Evolutionary conservation across 2,888 invertebrate genomes (phyloP), one percentile per base, ranked within the genome.

Genomic region (Caenorhabditis sp.): DNA sequence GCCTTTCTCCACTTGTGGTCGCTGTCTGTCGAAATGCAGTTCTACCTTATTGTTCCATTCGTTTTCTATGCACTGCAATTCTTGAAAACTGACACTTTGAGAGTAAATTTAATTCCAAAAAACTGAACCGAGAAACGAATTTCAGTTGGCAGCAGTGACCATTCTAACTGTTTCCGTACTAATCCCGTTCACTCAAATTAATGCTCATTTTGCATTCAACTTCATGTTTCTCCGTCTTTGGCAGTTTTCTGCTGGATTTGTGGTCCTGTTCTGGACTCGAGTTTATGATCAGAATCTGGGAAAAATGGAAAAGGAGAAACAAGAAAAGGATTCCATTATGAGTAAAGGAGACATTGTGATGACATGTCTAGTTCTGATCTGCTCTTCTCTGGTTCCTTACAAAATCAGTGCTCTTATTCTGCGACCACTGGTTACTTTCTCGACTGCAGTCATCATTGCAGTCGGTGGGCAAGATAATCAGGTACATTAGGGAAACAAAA

Each of bases 1-100:
- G 70, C 70, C 5, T 81, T 71, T 44, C 55, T 81, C 28, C 81
- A 81, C 62, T 37, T 70, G 3, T 81, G 81, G 81, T 77, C 77
- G 1, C 50, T 81, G 1, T 61, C 67, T 26, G 70, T 81, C 28
- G 81, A 81, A 67, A 71, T 77, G 60, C 81, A 81, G 24, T 81
- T 77, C 28, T 81, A 81, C 22, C 61, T 77, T n/a, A 37, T 77
- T 1, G 81, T 77, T n/a, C 81, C 81, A 26, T 71, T 81, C 56
- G 61, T 81, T 18, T 81, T 81, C 28, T 71, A 65, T 26, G 77
- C 51, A 4, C 47, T 69, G 0, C 68, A 61, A n/a, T 40, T 61
- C n/a, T 37, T 72, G 61, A 80, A 80, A 56, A 61, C 61, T 26
- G 79, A 80, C 24, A 26, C 67, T 2, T 18, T 72, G 3, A 44